Conservation (phyloP, 2,888 invertebrate species). For the Drosophila imparisetae region DNA sequence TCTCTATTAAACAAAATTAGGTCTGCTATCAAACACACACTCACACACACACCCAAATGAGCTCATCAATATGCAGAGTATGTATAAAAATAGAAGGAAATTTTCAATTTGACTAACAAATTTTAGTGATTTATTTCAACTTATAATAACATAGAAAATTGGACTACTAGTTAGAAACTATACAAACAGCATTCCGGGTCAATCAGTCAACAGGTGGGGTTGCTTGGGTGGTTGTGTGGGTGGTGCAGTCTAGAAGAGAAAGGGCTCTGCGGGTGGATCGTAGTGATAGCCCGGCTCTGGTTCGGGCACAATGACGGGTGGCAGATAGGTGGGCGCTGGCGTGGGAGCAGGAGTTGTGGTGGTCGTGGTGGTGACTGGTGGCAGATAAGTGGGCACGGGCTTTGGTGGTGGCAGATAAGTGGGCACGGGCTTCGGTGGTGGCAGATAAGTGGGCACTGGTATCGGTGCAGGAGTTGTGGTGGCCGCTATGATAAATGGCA, state of each 20-base stretch:
- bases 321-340: constrained; percentile 68
- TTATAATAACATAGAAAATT: constrained; percentile 54
- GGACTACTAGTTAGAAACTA: constrained; percentile 48
- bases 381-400: constrained; percentile 31
- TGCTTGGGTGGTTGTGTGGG: neutral
- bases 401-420: constrained; percentile 49
- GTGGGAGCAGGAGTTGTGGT: constrained; percentile 64
- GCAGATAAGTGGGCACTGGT: constrained; percentile 60
- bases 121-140: constrained; percentile 57
- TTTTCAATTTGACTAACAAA: constrained; percentile 58
- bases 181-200: constrained; percentile 57
- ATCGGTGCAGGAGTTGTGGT: constrained; percentile 58
- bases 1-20: constrained; percentile 12
- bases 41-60: neutral
- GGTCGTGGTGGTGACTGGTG: constrained; percentile 38
- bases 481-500: constrained; percentile 62
- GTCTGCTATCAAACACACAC: constrained; percentile 8
- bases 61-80: constrained; percentile 69
- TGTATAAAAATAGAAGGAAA: constrained; percentile 34
- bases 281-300: constrained; percentile 65
- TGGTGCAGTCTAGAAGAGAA: constrained; percentile 53
- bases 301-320: constrained; percentile 61
- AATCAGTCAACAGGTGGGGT: constrained; percentile 17
- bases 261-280: constrained; percentile 62
- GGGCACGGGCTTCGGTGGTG: constrained; percentile 50